Evolutionary conservation across 1,140 invertebrate genomes (phyloP), one percentile per base, ranked within the genome.

Genomic region (Asbolus verrucosus): DNA sequence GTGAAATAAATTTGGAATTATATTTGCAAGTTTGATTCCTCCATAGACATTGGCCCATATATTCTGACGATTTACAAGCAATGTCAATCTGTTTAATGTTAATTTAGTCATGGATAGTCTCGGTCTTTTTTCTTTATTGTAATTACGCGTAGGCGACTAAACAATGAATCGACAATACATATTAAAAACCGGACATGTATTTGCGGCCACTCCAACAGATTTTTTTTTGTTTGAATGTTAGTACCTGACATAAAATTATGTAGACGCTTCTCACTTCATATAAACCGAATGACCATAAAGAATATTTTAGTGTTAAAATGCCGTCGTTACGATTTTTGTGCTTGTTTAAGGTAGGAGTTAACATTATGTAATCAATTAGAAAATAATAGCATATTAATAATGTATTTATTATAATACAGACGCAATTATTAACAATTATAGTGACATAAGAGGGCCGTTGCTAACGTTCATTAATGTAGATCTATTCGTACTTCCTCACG

Each of bases 281-380:
- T n/a, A n/a, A n/a, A n/a, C n/a, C n/a, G n/a, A n/a, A n/a, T n/a
- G n/a, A n/a, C n/a, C n/a, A n/a, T n/a, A n/a, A n/a, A n/a, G n/a
- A n/a, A n/a, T 50, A 18, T 21, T 18, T 9, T 9, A 9, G 43
- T 50, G 43, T 50, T 50, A 50, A n/a, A 24, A 27, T 54, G n/a
- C 21, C 46, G 46, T 18, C 3, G 46, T 11, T 54, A 27, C 21
- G 11, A 15, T 46, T 46, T 46, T 19, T 50, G 43, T 50, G 5
- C 43, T 15, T 54, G 46, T 54, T n/a, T 46, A 54, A 27, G 24
- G 46, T 54, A 21, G 46, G 46, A 13, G 46, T 8, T 24, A 1
- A 54, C 46, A 43, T 54, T 54, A 54, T 54, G 46, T 54, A 54
- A 54, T 54, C 46, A 24, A 54, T 54, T 54, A 54, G 46, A 54